Evolutionary conservation across 2,888 invertebrate genomes (phyloP), one percentile per base, ranked within the genome.

Genomic region (Saturnia pavonia): DNA sequence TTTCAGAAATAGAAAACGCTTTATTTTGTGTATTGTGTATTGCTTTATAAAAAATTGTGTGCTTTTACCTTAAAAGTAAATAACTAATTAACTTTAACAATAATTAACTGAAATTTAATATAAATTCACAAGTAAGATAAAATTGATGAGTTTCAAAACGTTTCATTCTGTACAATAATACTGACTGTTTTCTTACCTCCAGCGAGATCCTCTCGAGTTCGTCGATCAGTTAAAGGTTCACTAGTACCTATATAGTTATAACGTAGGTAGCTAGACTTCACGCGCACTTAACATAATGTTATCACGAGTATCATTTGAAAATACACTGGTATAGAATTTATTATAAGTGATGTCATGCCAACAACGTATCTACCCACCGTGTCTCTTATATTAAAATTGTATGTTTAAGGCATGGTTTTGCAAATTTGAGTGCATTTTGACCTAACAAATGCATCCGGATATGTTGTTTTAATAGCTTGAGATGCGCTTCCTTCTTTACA

Each of bases 261-360:
- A 76, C 75, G 79, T 87, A 84, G 82, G 81, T 90, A 89, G 88
- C 78, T 84, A 84, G 81, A 65, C n/a, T 65, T 65, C 63, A 75
- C 69, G 45, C 70, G 69, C 67, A 70, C 75, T 73, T 77, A 79
- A 76, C 70, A 54, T 57, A 11, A 78, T 34, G 19, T 40, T 2
- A 65, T 65, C 77, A 77, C 76, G 72, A 72, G 51, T 14, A 74
- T 57, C 71, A 74, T 69, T 71, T 65, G 48, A n/a, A 22, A 63
- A 65, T 43, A 75, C 73, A 74, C 74, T 74, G 73, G 65, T 71
- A 74, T 72, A 11, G 22, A 22, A 54, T 3, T 9, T 25, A 57
- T 57, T 66, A 71, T 67, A 74, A 83, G 85, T 91, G 91, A 92
- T 92, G 92, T 92, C 91, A 91, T 91, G 91, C 92, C 92, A 92